Conservation (phyloP, 2,888 invertebrate species). For the Ellobium chinense region DNA sequence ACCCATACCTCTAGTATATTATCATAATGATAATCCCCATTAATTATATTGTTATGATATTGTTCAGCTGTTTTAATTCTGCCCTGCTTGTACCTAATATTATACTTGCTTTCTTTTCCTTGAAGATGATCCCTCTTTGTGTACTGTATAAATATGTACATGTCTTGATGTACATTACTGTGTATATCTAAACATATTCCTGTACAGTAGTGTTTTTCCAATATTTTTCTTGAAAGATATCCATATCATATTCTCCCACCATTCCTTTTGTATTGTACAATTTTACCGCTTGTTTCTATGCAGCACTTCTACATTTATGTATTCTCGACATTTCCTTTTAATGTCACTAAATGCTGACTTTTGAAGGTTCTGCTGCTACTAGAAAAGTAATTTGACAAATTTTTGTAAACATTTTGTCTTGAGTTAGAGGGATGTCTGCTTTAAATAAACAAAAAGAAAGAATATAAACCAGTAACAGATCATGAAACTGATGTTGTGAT, state of each 20-base stretch:
- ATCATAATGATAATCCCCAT: too few species aligned
- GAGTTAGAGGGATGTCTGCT: too few species aligned
- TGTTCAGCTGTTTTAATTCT: too few species aligned
- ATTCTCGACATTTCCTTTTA: background rate
- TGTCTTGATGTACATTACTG: background rate
- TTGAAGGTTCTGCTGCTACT: background rate
- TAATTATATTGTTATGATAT: too few species aligned
- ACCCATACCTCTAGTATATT: too few species aligned
- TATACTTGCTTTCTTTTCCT: background rate
- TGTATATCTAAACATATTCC: background rate
- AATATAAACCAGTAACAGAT: too few species aligned
- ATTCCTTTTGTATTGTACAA: background rate
- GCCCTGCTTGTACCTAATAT: too few species aligned
- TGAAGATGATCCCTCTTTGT: background rate
- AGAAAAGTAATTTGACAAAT: too few species aligned
- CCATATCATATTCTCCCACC: background rate
- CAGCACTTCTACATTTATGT: background rate
- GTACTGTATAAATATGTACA: background rate
- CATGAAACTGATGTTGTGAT: too few species aligned
- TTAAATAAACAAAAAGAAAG: too few species aligned
- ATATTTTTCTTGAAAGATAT: background rate
- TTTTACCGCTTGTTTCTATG: background rate
- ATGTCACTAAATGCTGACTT: background rate
- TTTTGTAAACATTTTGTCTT: too few species aligned
- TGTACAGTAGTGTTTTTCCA: background rate